Evolutionary conservation across 2,113 vertebrate species (phyloP), one percentile per base, ranked within the genome.

Genomic region (Ophthalmolycus amberensis): DNA sequence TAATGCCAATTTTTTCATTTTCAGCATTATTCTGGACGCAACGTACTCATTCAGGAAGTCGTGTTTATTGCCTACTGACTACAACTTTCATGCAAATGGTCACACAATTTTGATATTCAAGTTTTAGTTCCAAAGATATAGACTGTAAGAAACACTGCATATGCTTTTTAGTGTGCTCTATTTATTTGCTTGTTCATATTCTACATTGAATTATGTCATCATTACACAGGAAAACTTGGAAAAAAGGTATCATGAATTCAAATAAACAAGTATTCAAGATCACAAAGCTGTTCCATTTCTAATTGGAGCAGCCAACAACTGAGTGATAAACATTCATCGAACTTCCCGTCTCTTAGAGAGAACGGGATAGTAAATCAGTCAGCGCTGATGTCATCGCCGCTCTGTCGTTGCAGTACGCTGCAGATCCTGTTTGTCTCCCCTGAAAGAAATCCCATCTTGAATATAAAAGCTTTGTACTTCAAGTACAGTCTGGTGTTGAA

Each of bases 401-500:
- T 85, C 78, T 50, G 77, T 5, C 40, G 69, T 69, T 34, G 56
- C 52, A 59, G 9, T 12, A 70, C 80, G 84, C 34, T 84, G 38
- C 71, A 63, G 14, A 79, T 59, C 58, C 48, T 32, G 54, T 77
- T 78, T 34, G 27, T 80, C 29, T 60, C 69, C 77, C 56, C 60
- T 85, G 79, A 82, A 80, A 82, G 25, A 64, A 77, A 71, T 48
- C 75, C 67, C 79, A 56, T 78, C 63, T 74, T 82, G 65, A 88
- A 71, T 71, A 75, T 69, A 78, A 88, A 86, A 90, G 84, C 73
- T 83, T 89, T 85, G 82, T 77, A 77, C 79, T 92, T 94, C 90
- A 94, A 93, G 94, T 94, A 91, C 84, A 76, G 44, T 80, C 86
- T 88, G 88, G 86, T 74, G 82, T 25, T 60, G 50, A 89, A 87